Evolutionary conservation across 37 sponge, comb jelly and placozoan species (phyloP), one percentile per base, ranked within the genome.

Genomic region (Hexactinellida sp.): DNA sequence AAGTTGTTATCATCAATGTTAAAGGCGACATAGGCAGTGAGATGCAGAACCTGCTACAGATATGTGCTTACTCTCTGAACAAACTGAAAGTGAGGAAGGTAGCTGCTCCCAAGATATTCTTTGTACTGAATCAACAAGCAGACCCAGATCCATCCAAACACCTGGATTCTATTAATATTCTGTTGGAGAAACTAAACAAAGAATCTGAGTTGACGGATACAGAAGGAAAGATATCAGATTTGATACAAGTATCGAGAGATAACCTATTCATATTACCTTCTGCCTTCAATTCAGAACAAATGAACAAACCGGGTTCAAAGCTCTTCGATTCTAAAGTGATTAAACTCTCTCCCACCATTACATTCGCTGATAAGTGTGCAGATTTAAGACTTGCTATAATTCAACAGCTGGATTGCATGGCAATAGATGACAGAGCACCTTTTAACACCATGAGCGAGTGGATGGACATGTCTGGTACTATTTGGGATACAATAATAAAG

Each of bases 91-190:
- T 63, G 25, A 63, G 30, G 21, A 63, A 63, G 34, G 76, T 63
- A n/a, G 5, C 21, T 21, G 32, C 76, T 7, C 76, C 76, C 3
- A 63, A n/a, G 13, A 63, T 63, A 5, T 63, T 63, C 30, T 63
- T 63, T n/a, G 76, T 63, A 25, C 34, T 63, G 34, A 63, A 63
- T 63, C 76, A 63, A 63, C 76, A 63, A 63, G 76, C 76, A 63
- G 76, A 63, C 13, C 76, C 76, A 21, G 76, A 63, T 63, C 76
- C 76, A 3, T 5, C 3, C 32, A 63, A 63, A n/a, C 76, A 63
- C 13, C 34, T 63, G 13, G 76, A 63, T 7, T 63, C 76, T 63
- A 63, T 63, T 23, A 63, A 63, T n/a, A 10, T 63, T 63, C 76
- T 63, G 28, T 21, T 63, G 76, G 34, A 63, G 25, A 63, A 63